Conservation (phyloP, 2,888 invertebrate species). For the Pristionchus mayeri region DNA sequence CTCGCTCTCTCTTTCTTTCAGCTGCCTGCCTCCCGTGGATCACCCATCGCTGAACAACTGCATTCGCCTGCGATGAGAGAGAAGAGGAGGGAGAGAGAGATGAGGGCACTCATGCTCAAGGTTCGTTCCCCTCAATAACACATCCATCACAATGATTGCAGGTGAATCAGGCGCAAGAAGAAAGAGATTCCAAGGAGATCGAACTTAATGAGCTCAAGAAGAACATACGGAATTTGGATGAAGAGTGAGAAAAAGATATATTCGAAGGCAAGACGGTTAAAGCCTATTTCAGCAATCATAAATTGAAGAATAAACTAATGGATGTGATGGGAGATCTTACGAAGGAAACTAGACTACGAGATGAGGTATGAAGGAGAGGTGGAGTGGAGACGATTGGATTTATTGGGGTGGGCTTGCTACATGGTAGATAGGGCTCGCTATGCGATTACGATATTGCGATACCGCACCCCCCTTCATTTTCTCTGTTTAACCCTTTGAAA, state of each 20-base stretch:
- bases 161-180: background rate
- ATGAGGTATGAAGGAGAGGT: background rate
- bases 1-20: background rate
- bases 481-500: no score
- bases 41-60: conserved; percentile 7
- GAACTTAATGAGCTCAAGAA: background rate
- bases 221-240: background rate
- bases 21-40: conserved; percentile 4
- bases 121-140: background rate
- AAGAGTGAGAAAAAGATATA: background rate
- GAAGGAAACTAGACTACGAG: background rate
- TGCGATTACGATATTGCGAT: no score
- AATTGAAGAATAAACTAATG: background rate
- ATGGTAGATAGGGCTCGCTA: no score
- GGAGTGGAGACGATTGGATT: background rate
- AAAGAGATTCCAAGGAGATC: conserved; percentile 5
- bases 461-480: no score
- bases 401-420: no score
- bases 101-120: background rate
- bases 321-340: background rate
- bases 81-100: background rate
- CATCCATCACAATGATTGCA: background rate
- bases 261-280: background rate
- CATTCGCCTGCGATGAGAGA: conserved; percentile 1
- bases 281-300: background rate